Base-by-base conservation (phyloP, 2,113 vertebrate genomes). In the Gallinago undulata region DNA sequence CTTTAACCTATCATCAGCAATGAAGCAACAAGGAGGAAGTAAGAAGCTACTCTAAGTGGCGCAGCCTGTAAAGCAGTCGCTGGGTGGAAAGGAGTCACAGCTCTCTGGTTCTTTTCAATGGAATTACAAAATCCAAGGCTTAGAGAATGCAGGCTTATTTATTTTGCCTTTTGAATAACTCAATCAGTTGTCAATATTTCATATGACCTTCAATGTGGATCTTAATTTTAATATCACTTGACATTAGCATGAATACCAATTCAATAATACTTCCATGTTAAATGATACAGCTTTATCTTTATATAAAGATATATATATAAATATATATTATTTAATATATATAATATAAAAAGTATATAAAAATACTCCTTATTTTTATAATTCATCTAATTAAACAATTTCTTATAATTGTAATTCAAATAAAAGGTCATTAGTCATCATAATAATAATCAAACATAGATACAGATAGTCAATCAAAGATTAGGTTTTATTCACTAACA, bases 1-100 rank as follows among this genome's bases (percentile, higher is more conserved):
- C 59, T 60, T 16, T 23, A 53, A 69, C 21, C 25, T 41, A 1
- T 4, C 50, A 19, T 7, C 37, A 59, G 6, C 0, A 2, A 31
- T 9, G 67, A 57, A 69, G 28, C 1, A 48, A 4, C 2, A 31
- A 24, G 77, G 28, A 81, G 41, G n/a, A 63, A 12, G 55, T 22
- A 17, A 57, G 70, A 39, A 82, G 51, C 39, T n/a, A 3, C 19
- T 14, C 2, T 5, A 18, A 25, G 39, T 19, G 19, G 47, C 18
- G 10, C 14, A 18, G n/a, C 0, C 2, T 45, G 31, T 3, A 22
- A 7, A 41, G 50, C 6, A 17, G 25, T 33, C 31, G 28, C 47
- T 63, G 63, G 3, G 10, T 69, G 39, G 33, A 59, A n/a, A 19
- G 19, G 25, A 15, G 35, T 19, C 59, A 21, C 63, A 47, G 13